Evolutionary conservation across 2,113 vertebrate genomes (phyloP).

Genomic region (Callipepla squamata): DNA sequence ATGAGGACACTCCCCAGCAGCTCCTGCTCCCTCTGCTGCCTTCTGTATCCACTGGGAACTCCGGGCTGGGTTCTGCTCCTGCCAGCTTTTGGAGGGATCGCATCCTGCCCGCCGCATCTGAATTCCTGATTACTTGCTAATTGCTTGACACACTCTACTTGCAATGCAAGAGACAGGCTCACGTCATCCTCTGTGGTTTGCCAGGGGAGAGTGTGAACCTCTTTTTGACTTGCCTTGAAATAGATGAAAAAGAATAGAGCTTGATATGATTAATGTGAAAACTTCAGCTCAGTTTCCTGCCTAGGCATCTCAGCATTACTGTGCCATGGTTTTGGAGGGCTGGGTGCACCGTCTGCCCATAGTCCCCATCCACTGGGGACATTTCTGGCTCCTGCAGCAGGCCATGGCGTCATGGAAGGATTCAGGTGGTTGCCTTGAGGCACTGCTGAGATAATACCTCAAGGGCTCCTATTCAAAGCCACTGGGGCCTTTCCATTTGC

Average conservation of each 20-base stretch:
- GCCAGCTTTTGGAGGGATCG: constrained; percentile 44
- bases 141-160: constrained; percentile 65
- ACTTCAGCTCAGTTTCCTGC: constrained; percentile 37
- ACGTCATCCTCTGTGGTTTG: constrained; percentile 62
- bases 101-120: constrained; percentile 59
- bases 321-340: not conserved
- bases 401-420: not conserved
- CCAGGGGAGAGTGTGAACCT: constrained; percentile 59
- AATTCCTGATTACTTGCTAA: constrained; percentile 70
- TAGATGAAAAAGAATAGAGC: constrained; percentile 60
- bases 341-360: not conserved
- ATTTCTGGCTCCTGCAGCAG: not conserved
- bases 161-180: constrained; percentile 65
- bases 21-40: constrained; percentile 50
- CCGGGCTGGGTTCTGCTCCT: constrained; percentile 47
- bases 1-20: constrained; percentile 13
- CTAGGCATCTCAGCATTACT: not conserved
- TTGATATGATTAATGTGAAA: constrained; percentile 63
- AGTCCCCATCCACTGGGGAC: constrained; percentile 5
- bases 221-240: constrained; percentile 60
- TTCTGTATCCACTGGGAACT: constrained; percentile 40
- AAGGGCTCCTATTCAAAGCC: constrained; percentile 41
- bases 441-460: constrained; percentile 54
- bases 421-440: constrained; percentile 64
- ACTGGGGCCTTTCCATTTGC: constrained; percentile 8